Percentiles rank a stretch among this genome's conserved stretches.
Evolutionary conservation across 2,888 invertebrate genomes (phyloP).

Genomic region (Aporophyla lueneburgensis): DNA sequence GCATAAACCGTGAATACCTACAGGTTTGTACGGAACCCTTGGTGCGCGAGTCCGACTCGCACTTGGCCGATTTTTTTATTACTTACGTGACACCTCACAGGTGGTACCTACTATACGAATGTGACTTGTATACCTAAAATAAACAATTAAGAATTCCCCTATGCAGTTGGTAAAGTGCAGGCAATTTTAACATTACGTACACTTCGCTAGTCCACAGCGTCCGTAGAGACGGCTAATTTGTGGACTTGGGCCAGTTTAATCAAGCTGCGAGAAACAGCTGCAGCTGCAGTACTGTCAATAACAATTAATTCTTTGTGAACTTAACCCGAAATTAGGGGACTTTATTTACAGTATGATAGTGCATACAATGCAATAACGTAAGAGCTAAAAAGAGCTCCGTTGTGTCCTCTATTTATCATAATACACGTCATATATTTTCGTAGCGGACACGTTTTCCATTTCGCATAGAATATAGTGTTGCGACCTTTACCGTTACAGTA

Average conservation of each 20-base stretch:
- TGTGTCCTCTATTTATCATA: constrained; percentile 46
- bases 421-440: constrained; percentile 57
- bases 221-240: constrained; percentile 55
- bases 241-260: constrained; percentile 57
- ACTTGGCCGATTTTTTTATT: too few relatives aligned
- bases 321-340: constrained; percentile 36
- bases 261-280: constrained; percentile 54
- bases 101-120: neutral
- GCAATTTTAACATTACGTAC: constrained; percentile 39
- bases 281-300: constrained; percentile 53
- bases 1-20: too few relatives aligned
- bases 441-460: constrained; percentile 59
- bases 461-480: constrained; percentile 42
- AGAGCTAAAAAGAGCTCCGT: constrained; percentile 34
- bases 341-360: constrained; percentile 30
- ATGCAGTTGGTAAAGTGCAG: constrained; percentile 23
- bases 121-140: neutral
- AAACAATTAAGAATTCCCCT: constrained; percentile 22
- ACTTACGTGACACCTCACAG: neutral
- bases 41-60: too few relatives aligned
- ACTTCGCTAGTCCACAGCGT: constrained; percentile 29
- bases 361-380: constrained; percentile 31
- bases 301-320: constrained; percentile 58
- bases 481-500: constrained; percentile 46
- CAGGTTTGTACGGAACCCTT: too few relatives aligned